Conservation (phyloP, 2,113 vertebrate species). For the Barbus barbus region DNA sequence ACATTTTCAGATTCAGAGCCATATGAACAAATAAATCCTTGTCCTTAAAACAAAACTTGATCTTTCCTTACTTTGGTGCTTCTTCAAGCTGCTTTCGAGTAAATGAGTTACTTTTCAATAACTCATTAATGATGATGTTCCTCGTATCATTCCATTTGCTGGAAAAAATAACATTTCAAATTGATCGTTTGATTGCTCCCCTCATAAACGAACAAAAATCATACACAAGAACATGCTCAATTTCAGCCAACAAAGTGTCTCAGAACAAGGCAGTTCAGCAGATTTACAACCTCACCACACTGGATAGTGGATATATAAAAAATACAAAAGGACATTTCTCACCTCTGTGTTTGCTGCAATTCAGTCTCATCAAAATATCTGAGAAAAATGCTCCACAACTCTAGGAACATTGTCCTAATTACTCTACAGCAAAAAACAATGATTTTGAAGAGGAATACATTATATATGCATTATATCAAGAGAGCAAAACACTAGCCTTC, state of each 20-base stretch:
- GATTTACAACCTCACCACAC: background rate
- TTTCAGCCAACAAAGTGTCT: background rate
- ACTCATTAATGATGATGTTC: background rate
- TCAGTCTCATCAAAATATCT: rapidly evolving
- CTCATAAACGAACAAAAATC: background rate
- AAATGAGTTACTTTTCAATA: conserved; percentile 15
- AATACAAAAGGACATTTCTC: background rate
- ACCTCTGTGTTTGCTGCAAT: background rate
- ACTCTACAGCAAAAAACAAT: background rate
- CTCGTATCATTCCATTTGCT: background rate
- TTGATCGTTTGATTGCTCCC: background rate
- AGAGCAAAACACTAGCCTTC: background rate
- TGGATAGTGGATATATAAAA: background rate
- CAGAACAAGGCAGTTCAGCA: too few species aligned
- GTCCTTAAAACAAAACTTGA: too few species aligned
- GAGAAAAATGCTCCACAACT: rapidly evolving
- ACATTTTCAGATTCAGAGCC: background rate
- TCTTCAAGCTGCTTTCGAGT: conserved; percentile 7
- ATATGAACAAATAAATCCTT: background rate
- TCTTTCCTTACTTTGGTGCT: background rate
- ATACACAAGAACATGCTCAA: background rate
- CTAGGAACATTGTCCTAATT: background rate
- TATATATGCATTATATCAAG: background rate
- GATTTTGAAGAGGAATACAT: background rate
- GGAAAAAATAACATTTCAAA: background rate